Evolutionary conservation across 1,140 invertebrate genomes (phyloP), one percentile per base, ranked within the genome.

Genomic region (Zaprionus kolodkinae): DNA sequence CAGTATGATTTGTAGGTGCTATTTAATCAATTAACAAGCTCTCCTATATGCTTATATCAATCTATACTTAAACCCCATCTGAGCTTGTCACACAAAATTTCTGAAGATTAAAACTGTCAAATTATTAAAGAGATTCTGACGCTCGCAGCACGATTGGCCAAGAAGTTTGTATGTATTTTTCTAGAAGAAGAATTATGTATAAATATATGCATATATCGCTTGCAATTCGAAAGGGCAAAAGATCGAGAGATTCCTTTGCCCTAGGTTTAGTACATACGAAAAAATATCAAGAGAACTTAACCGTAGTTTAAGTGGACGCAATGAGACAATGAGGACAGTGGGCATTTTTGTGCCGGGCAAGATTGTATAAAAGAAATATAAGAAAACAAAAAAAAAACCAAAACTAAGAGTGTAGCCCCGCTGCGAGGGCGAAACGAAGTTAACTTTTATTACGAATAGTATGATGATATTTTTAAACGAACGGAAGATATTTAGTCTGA

Each of bases 181-280:
- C 68, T 72, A 65, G 30, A 66, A 57, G 40, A 50, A 35, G 6
- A 63, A 33, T 55, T 55, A 55, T 45, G n/a, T 9, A 43, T 17
- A 13, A 13, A 0, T 27, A 50, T 17, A 35, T 60, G 25, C 25
- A 15, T 64, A 56, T 65, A 30, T n/a, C 59, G 38, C 43, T 76
- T 54, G 60, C 17, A 33, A 62, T 64, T 64, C 13, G 45, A 56
- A 43, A 33, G 21, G 48, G 21, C 13, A 9, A 15, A 68, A 55
- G 50, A 30, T 57, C 55, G 62, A 25, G 81, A 81, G 77, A 81
- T 86, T 86, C 82, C 78, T 21, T 82, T 86, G 83, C 79, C 70
- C 68, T 73, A 62, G n/a, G 67, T 30, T 17, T 70, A 57, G 57
- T 76, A 52, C 17, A n/a, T 50, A 30, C 38, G 21, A 61, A 27